A percentile compares a stretch with the other conserved stretches of the same genome.
These are phyloP conservation scores for Myiothlypis chrysogaster DNA, from an alignment of 2,797 vertebrate genomes.

Conservation along the genomic window DNA sequence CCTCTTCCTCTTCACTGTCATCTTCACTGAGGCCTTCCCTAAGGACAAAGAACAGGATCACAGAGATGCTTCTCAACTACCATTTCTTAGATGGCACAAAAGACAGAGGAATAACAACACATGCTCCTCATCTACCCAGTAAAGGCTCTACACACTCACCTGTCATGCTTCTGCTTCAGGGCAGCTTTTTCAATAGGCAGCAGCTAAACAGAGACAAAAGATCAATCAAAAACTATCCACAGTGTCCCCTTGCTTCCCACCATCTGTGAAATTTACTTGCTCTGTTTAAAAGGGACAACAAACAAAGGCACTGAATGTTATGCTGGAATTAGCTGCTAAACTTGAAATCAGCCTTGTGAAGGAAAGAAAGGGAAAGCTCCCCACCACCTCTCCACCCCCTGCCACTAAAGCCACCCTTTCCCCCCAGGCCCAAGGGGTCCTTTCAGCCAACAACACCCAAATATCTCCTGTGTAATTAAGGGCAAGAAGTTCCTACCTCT, in stretches of 20 bases:
- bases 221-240: not conserved
- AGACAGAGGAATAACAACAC: not conserved
- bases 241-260: not conserved
- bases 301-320: not conserved
- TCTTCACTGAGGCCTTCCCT: slow-evolving; percentile 70
- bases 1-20: slow-evolving; percentile 74
- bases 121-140: slow-evolving; percentile 3
- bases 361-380: not conserved
- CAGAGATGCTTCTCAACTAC: not conserved
- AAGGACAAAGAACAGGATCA: not conserved
- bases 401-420: not conserved
- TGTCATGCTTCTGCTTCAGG: slow-evolving; percentile 80
- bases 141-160: slow-evolving; percentile 35
- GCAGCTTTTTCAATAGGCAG: slow-evolving; percentile 94
- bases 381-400: rapidly evolving
- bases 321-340: not conserved
- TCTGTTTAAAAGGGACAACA: not conserved
- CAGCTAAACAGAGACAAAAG: slow-evolving; percentile 75
- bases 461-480: not conserved
- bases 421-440: rapidly evolving
- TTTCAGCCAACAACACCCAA: not conserved
- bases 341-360: not conserved
- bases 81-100: not conserved
- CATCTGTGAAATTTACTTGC: not conserved
- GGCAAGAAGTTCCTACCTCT: slow-evolving; percentile 54